Percentiles rank a stretch among this genome's conserved stretches.
Conservation (phyloP, 2,113 vertebrate species). For the Pycnonotus jocosus region DNA sequence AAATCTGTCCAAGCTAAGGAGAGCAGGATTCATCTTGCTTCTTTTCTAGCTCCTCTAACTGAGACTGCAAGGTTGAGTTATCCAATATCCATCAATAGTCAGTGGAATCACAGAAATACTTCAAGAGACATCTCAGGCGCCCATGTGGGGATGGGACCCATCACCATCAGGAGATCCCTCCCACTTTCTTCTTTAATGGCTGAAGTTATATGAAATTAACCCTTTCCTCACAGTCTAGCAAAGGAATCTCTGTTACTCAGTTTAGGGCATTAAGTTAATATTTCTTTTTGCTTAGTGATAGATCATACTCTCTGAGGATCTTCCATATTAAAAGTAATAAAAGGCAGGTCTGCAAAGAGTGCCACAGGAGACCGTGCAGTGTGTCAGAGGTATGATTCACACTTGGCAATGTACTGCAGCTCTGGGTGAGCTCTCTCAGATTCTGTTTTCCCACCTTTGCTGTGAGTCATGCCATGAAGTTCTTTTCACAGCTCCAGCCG, state of each 20-base stretch:
- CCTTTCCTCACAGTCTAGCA: not conserved
- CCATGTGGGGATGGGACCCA: not conserved
- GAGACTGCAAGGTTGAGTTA: not conserved
- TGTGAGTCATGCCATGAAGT: not conserved
- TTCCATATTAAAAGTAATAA: not conserved
- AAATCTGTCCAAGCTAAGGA: not conserved
- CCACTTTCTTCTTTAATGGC: not conserved
- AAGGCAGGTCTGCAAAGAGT: not conserved
- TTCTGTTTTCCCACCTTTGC: constrained; percentile 16
- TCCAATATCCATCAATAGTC: not conserved
- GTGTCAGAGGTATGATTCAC: not conserved
- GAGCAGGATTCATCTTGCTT: not conserved
- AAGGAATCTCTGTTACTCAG: not conserved
- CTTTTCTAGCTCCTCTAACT: not conserved
- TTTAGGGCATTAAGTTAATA: not conserved
- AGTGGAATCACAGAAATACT: not conserved
- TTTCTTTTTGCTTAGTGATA: not conserved
- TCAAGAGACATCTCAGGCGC: not conserved
- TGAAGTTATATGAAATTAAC: not conserved
- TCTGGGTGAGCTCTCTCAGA: not conserved
- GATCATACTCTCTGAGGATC: not conserved
- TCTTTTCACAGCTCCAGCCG: constrained; percentile 9
- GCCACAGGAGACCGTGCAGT: not conserved
- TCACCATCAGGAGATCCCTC: not conserved
- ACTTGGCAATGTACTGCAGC: not conserved